A percentile compares a stretch with the other conserved stretches of the same genome.
Conservation (phyloP, 2,113 vertebrate genomes). For the Rattus norvegicus region DNA sequence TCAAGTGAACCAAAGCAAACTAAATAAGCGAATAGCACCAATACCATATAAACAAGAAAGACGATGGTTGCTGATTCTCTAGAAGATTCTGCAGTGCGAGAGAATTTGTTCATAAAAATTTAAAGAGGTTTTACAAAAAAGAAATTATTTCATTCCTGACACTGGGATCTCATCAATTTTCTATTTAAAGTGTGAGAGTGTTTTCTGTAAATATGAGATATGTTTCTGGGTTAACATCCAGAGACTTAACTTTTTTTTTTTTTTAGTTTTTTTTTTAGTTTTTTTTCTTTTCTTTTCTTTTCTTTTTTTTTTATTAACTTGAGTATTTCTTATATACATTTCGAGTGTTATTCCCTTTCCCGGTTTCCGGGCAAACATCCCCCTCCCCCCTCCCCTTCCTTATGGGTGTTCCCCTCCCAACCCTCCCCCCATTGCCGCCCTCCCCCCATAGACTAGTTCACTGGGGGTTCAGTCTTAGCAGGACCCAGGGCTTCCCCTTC, state of each 20-base stretch:
- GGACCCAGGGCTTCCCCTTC: too few relatives aligned
- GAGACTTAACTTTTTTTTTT: not conserved
- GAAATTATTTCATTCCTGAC: not conserved
- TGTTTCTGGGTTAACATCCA: not conserved
- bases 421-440: too few relatives aligned
- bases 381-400: too few relatives aligned
- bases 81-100: not conserved
- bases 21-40: not conserved
- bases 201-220: constrained; percentile 3
- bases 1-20: not conserved
- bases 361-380: too few relatives aligned
- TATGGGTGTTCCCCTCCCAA: too few relatives aligned
- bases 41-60: not conserved
- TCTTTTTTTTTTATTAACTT: too few relatives aligned
- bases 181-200: not conserved
- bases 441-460: too few relatives aligned
- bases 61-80: not conserved
- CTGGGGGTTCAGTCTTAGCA: too few relatives aligned
- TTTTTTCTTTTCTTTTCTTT: too few relatives aligned
- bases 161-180: not conserved
- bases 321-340: too few relatives aligned
- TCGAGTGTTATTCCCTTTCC: too few relatives aligned
- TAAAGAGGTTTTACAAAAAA: not conserved
- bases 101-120: not conserved
- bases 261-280: too few relatives aligned